phyloP scores from a whole-genome alignment of 2,797 vertebrate genomes.

The Nyctalus aviator region DNA sequence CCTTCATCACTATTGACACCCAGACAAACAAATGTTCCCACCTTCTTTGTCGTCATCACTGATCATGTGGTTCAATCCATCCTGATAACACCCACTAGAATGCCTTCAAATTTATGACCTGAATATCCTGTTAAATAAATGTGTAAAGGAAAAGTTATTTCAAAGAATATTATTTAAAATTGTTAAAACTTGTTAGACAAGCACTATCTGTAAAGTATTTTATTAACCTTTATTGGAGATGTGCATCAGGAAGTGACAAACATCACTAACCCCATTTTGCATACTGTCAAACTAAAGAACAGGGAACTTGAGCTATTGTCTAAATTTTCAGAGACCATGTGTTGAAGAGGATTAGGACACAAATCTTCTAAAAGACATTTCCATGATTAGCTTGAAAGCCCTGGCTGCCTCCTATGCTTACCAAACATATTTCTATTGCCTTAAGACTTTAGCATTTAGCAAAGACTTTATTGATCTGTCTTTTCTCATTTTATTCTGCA shows the following conservation, averaged over 20 bases:
- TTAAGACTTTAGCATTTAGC: neutral
- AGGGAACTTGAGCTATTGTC: neutral
- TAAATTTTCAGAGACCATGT: neutral
- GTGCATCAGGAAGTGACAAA: neutral
- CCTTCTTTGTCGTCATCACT: neutral
- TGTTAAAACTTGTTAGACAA: neutral
- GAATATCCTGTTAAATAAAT: neutral
- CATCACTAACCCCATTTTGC: neutral
- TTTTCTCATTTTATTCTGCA: slow-evolving; percentile 25
- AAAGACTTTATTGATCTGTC: neutral
- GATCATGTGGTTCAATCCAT: neutral
- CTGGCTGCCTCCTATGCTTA: neutral
- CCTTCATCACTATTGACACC: neutral
- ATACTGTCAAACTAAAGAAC: neutral
- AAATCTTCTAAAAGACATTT: neutral
- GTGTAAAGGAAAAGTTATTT: neutral
- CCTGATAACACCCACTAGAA: neutral
- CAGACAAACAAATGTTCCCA: neutral
- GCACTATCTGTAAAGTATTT: neutral
- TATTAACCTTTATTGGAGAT: neutral
- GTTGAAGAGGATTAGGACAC: neutral
- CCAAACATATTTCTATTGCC: neutral
- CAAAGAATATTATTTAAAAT: neutral
- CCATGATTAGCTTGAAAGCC: neutral
- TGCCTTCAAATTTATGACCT: neutral